phyloP scores from a whole-genome alignment of 2,888 invertebrate species.

The Cerastis leucographa region DNA sequence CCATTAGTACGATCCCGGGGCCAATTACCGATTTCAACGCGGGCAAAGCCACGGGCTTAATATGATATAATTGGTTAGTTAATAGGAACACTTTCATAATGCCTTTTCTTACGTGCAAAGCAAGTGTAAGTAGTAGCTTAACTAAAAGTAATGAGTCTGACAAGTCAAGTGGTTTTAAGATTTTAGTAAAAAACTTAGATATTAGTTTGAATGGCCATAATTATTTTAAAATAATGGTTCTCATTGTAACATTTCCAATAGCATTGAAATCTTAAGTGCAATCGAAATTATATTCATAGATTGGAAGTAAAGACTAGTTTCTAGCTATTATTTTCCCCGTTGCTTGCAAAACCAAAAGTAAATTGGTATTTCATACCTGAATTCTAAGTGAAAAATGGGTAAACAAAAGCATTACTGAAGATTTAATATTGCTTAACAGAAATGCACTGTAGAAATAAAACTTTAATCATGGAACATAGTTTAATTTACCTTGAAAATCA shows the following conservation, averaged over 20 bases:
- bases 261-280: conserved; percentile 21
- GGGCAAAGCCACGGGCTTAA: background rate
- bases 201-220: conserved; percentile 6
- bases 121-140: background rate
- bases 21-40: background rate
- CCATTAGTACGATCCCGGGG: background rate
- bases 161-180: too few relatives aligned
- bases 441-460: background rate
- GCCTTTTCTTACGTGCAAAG: background rate
- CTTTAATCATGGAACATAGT: background rate
- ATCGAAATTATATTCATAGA: conserved; percentile 11
- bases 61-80: background rate
- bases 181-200: background rate
- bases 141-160: background rate
- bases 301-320: background rate
- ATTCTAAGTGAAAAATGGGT: background rate
- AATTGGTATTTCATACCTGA: conserved; percentile 17
- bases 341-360: background rate
- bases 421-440: conserved; percentile 1
- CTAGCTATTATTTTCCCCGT: conserved; percentile 9
- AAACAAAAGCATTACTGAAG: background rate
- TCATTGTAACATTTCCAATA: background rate
- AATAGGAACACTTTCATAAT: background rate
- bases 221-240: conserved; percentile 1
- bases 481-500: background rate